Conservation (phyloP, 2,797 vertebrate species). For the Gadopsis marmoratus region DNA sequence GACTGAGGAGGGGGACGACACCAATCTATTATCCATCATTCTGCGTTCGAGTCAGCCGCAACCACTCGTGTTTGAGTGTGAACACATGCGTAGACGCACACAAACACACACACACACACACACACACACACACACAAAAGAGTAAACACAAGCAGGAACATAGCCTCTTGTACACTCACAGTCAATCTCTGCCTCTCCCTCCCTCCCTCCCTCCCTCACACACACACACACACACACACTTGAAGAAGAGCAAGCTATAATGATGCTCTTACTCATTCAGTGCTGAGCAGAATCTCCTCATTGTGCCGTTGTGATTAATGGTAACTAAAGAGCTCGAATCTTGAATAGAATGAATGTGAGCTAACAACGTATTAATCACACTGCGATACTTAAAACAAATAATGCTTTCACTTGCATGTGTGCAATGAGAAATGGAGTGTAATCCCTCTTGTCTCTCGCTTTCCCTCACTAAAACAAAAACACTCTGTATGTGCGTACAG, state of each 20-base stretch:
- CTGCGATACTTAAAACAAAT: slow-evolving; percentile 65
- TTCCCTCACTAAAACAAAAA: slow-evolving; percentile 21
- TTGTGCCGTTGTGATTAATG: slow-evolving; percentile 71
- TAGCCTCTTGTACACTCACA: slow-evolving; percentile 11
- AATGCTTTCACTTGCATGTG: slow-evolving; percentile 45
- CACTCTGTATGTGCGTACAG: background rate
- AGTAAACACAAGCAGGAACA: slow-evolving; percentile 28
- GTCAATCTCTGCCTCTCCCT: slow-evolving; percentile 34
- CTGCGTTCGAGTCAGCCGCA: slow-evolving; percentile 27
- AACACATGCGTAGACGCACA: background rate
- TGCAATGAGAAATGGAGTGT: slow-evolving; percentile 21
- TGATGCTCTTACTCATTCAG: slow-evolving; percentile 65
- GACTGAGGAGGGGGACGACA: slow-evolving; percentile 34
- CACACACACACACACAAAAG: slow-evolving; percentile 1
- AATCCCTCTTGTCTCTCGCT: slow-evolving; percentile 15
- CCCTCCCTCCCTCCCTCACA: slow-evolving; percentile 10
- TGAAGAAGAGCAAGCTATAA: slow-evolving; percentile 54
- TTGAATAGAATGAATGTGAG: slow-evolving; percentile 58
- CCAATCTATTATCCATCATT: slow-evolving; percentile 46
- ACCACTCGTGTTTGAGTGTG: slow-evolving; percentile 3
- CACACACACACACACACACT: slow-evolving; percentile 29
- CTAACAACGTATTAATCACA: slow-evolving; percentile 76
- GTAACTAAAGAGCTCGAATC: slow-evolving; percentile 53
- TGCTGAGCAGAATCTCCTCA: slow-evolving; percentile 51
- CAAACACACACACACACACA: background rate